phyloP scores from a whole-genome alignment of 2,888 invertebrate species.

The Siphlonurus alternatus region DNA sequence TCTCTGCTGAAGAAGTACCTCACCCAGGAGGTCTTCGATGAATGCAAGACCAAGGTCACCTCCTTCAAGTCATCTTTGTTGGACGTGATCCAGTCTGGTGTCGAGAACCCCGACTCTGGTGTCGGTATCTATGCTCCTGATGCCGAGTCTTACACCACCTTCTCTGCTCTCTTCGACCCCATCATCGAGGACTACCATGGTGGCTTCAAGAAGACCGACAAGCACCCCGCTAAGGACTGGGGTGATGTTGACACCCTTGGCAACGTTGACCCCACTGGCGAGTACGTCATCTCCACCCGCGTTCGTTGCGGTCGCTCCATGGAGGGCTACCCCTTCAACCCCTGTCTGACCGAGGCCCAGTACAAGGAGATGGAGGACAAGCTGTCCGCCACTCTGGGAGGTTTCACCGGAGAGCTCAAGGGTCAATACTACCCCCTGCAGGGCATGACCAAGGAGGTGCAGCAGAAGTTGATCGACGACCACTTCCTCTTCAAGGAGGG shows the following conservation, averaged over 20 bases:
- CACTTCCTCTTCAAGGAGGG: slow-evolving; percentile 98
- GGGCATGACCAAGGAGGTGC: slow-evolving; percentile 90
- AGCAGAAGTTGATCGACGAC: slow-evolving; percentile 93
- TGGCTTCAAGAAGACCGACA: slow-evolving; percentile 87
- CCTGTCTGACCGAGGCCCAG: slow-evolving; percentile 88
- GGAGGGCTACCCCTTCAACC: slow-evolving; percentile 95
- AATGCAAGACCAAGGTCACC: slow-evolving; percentile 72
- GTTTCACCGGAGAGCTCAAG: slow-evolving; percentile 75
- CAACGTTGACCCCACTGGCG: slow-evolving; percentile 79
- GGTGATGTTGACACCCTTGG: slow-evolving; percentile 81
- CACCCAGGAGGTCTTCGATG: slow-evolving; percentile 79
- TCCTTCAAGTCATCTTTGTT: slow-evolving; percentile 82
- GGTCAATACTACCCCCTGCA: slow-evolving; percentile 90
- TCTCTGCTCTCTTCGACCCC: slow-evolving; percentile 87
- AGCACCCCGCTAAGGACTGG: slow-evolving; percentile 87
- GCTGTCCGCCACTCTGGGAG: slow-evolving; percentile 63
- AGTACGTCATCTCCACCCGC: slow-evolving; percentile 88
- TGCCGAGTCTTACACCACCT: slow-evolving; percentile 78
- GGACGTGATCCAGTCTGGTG: slow-evolving; percentile 91
- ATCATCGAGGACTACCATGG: slow-evolving; percentile 95
- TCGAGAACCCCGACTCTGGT: slow-evolving; percentile 92
- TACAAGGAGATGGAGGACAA: slow-evolving; percentile 96
- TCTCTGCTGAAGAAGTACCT: slow-evolving; percentile 93
- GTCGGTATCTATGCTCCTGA: slow-evolving; percentile 97
- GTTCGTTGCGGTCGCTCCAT: slow-evolving; percentile 91